Conservation (phyloP, 2,888 invertebrate genomes). For the Ennomos erosarius region DNA sequence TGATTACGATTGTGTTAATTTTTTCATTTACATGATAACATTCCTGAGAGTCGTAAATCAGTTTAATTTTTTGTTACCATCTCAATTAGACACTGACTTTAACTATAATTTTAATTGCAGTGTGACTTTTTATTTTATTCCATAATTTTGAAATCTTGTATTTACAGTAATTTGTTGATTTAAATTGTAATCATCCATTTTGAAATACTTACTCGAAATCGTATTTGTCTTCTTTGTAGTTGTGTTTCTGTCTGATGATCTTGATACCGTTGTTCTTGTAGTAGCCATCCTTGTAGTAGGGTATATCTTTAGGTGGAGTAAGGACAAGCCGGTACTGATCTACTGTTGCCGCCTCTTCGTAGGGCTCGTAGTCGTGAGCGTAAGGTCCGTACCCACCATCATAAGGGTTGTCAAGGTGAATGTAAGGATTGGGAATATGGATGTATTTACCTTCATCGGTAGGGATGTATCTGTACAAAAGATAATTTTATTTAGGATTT, state of each 20-base stretch:
- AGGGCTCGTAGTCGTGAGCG: constrained; percentile 75
- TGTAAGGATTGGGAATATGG: constrained; percentile 82
- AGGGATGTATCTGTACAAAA: constrained; percentile 73
- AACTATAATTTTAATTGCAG: constrained; percentile 1
- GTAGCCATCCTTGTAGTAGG: constrained; percentile 79
- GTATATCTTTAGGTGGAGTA: constrained; percentile 66
- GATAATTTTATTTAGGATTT: neutral
- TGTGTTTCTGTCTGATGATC: constrained; percentile 78
- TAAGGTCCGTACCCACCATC: constrained; percentile 78
- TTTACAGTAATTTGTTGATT: neutral
- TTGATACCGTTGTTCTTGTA: constrained; percentile 83
- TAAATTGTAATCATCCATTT: constrained; percentile 1
- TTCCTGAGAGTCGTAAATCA: constrained; percentile 46
- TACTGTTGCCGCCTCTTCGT: constrained; percentile 76
- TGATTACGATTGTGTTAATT: constrained; percentile 52
- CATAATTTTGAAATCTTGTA: neutral
- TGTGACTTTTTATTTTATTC: constrained; percentile 20
- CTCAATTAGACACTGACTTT: constrained; percentile 3
- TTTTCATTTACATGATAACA: constrained; percentile 47
- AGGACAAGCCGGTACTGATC: constrained; percentile 69
- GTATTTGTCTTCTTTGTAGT: constrained; percentile 80
- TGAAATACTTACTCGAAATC: constrained; percentile 78
- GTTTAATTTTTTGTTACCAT: constrained; percentile 31
- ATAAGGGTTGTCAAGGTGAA: constrained; percentile 80
- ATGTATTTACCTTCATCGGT: constrained; percentile 80